Evolutionary conservation across 2,888 invertebrate species (phyloP).

Genomic region (Monoplex corrugatus): DNA sequence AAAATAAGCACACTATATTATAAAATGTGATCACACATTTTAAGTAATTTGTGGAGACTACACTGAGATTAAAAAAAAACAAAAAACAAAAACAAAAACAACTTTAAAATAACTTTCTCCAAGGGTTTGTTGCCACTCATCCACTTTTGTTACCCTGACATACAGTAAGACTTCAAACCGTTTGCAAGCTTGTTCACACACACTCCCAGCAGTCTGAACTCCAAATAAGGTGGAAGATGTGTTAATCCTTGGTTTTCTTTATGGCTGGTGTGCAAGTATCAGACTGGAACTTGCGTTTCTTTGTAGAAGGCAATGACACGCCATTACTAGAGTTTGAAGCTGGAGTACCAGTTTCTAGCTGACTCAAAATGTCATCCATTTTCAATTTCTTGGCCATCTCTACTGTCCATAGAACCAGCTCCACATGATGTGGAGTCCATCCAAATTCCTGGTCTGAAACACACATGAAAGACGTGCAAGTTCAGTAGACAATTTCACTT

Average conservation of each 20-base stretch:
- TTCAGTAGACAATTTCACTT: too few relatives aligned
- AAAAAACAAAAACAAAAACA: too few relatives aligned
- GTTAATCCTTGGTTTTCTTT: neutral
- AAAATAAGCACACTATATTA: too few relatives aligned
- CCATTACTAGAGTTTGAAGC: neutral
- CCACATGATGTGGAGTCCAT: slow-evolving; percentile 88
- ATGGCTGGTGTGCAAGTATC: neutral
- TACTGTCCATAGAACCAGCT: slow-evolving; percentile 96
- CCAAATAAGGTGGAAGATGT: neutral
- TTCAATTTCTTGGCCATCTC: slow-evolving; percentile 59
- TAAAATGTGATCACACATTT: too few relatives aligned
- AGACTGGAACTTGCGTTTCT: neutral
- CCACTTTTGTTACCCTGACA: too few relatives aligned
- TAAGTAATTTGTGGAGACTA: too few relatives aligned
- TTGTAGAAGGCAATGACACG: neutral
- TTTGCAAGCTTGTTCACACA: too few relatives aligned
- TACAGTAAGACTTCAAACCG: too few relatives aligned
- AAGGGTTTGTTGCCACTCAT: too few relatives aligned
- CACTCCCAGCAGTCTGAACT: neutral
- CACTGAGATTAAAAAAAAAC: too few relatives aligned
- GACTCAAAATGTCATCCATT: slow-evolving; percentile 49
- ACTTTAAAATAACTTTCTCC: too few relatives aligned
- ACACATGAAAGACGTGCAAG: too few relatives aligned
- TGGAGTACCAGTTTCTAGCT: neutral
- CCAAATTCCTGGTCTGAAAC: slow-evolving; percentile 80